Evolutionary conservation across 2,797 vertebrate species (phyloP).

Genomic region (Arctocebus calabarensis): DNA sequence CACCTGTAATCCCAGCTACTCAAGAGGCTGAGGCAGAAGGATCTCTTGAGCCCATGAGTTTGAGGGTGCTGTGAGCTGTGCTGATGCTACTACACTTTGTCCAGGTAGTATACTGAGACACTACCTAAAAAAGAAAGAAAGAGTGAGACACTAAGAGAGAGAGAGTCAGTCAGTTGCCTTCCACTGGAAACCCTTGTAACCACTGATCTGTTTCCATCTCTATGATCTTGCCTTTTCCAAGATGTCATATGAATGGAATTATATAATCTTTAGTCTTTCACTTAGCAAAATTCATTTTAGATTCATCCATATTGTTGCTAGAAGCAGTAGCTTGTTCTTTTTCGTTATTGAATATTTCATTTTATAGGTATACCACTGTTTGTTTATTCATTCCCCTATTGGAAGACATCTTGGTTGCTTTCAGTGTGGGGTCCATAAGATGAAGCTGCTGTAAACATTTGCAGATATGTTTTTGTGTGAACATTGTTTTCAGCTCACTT

Average conservation of each 20-base stretch:
- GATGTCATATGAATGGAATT: background rate
- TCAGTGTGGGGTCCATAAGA: slow-evolving; percentile 14
- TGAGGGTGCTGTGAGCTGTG: background rate
- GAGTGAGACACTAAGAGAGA: too few relatives aligned
- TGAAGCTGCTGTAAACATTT: background rate
- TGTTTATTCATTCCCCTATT: background rate
- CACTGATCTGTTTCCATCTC: background rate
- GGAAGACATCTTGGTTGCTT: slow-evolving; percentile 23
- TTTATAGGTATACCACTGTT: background rate
- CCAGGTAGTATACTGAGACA: background rate
- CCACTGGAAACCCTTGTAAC: background rate
- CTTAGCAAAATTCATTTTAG: background rate
- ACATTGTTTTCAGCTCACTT: background rate
- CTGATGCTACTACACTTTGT: background rate
- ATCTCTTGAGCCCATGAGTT: background rate
- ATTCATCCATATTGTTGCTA: background rate
- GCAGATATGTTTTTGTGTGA: background rate
- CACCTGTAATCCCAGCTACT: background rate
- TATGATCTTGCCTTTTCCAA: slow-evolving; percentile 36
- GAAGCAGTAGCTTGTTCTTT: slow-evolving; percentile 32
- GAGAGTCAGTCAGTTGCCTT: background rate
- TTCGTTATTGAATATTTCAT: background rate
- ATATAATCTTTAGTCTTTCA: background rate
- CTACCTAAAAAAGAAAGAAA: background rate
- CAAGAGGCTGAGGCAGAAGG: background rate